phyloP scores from a whole-genome alignment of 2,113 vertebrate species.

The Thryonomys swinderianus region DNA sequence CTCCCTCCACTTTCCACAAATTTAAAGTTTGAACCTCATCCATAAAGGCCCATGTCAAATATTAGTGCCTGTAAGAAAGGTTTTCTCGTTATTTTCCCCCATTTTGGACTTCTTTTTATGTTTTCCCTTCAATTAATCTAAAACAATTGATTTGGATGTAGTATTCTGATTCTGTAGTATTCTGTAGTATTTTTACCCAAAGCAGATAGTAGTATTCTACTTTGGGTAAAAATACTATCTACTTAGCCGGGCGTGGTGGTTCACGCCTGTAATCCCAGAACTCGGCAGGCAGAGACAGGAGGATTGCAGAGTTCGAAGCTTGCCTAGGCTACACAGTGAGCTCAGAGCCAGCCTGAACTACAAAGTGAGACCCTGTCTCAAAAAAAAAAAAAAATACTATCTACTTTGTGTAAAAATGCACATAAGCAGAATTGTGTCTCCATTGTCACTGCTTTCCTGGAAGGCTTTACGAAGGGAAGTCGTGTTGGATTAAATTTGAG shows the following conservation, averaged over 20 bases:
- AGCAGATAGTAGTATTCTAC: too few species aligned
- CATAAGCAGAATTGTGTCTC: neutral
- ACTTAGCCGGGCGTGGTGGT: too few species aligned
- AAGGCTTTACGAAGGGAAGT: neutral
- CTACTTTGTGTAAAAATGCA: neutral
- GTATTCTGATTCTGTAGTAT: too few species aligned
- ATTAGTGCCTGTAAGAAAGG: neutral
- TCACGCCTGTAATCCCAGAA: too few species aligned
- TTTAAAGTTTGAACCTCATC: neutral
- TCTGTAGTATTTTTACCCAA: too few species aligned
- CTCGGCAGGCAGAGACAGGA: too few species aligned
- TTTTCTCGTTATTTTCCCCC: neutral
- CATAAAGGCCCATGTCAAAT: neutral
- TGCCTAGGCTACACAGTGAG: too few species aligned
- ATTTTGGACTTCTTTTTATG: neutral
- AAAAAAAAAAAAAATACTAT: neutral
- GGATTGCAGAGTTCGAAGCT: too few species aligned
- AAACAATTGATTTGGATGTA: neutral
- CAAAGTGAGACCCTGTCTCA: too few species aligned
- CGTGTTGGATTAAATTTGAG: neutral
- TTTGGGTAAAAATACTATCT: too few species aligned
- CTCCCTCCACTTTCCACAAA: neutral
- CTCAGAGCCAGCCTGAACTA: too few species aligned
- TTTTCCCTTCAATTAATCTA: neutral
- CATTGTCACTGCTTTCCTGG: neutral